Conservation (phyloP, 2,888 invertebrate genomes). For the Rotaria magnacalcarata region DNA sequence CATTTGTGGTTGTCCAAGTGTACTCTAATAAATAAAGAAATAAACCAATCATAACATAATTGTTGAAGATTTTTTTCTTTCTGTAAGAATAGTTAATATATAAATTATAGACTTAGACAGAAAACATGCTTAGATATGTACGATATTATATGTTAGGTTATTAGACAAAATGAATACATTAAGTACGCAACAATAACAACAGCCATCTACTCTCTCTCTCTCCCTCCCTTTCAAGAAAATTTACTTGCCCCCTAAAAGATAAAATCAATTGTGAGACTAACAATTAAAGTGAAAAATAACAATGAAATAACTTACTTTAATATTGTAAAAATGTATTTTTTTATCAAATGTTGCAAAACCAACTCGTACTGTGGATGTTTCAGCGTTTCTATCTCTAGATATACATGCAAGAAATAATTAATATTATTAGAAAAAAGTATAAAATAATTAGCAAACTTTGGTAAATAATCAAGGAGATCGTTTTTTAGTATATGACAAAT, state of each 20-base stretch:
- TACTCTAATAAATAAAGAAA: slow-evolving; percentile 63
- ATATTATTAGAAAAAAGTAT: slow-evolving; percentile 49
- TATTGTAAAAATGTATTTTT: slow-evolving; percentile 68
- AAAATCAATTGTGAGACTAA: background rate
- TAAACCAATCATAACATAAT: background rate
- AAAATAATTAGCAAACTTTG: slow-evolving; percentile 54
- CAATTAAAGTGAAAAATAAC: background rate
- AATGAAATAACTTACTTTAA: slow-evolving; percentile 60
- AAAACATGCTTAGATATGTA: background rate
- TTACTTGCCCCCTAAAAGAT: background rate
- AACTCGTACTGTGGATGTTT: slow-evolving; percentile 71
- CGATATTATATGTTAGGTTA: background rate
- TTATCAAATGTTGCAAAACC: slow-evolving; percentile 85
- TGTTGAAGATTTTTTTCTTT: too few relatives aligned
- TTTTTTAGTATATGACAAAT: slow-evolving; percentile 41
- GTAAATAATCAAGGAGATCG: slow-evolving; percentile 41
- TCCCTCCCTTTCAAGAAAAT: background rate
- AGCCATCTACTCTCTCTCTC: background rate
- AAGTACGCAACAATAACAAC: background rate
- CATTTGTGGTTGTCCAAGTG: slow-evolving; percentile 78
- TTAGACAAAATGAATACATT: background rate
- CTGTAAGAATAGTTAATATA: too few relatives aligned
- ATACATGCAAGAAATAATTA: slow-evolving; percentile 46
- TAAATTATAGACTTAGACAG: too few relatives aligned
- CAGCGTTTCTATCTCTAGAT: slow-evolving; percentile 58